phyloP scores from a whole-genome alignment of 2,888 invertebrate genomes.

The Lordiphosa andalusiaca region DNA sequence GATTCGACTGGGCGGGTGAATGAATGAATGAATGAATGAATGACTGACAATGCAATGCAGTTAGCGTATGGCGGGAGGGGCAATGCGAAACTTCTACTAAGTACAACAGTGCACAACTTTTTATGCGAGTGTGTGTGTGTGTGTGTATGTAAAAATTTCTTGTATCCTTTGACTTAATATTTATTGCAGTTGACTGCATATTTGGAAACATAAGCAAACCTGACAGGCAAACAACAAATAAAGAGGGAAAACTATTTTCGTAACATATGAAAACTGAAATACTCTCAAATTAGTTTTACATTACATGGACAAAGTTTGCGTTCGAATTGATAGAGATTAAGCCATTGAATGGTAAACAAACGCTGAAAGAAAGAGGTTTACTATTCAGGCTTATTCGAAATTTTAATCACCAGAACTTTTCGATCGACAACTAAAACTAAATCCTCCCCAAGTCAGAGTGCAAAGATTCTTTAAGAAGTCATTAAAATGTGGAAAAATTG shows the following conservation, averaged over 20 bases:
- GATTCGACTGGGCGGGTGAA: constrained; percentile 4
- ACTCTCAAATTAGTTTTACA: neutral
- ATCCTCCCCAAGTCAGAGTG: too few species aligned
- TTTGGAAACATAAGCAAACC: constrained; percentile 16
- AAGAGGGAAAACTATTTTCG: neutral
- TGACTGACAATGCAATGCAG: constrained; percentile 16
- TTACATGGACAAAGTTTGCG: too few species aligned
- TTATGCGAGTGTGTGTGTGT: neutral
- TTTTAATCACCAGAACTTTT: too few species aligned
- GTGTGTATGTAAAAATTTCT: constrained; percentile 16
- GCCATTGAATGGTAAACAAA: too few species aligned
- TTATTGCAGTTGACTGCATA: constrained; percentile 52
- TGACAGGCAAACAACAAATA: constrained; percentile 12
- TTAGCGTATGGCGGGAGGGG: neutral
- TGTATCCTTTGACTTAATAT: constrained; percentile 40
- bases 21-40: neutral
- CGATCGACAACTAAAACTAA: too few species aligned
- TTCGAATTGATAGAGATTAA: too few species aligned
- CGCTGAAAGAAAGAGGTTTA: too few species aligned
- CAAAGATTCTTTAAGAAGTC: too few species aligned
- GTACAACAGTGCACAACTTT: neutral
- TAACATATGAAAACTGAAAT: neutral
- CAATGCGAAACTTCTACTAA: too few species aligned
- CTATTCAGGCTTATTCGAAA: too few species aligned
- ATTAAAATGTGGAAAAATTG: too few species aligned